A percentile compares a stretch with the other conserved stretches of the same genome.
Evolutionary conservation across 2,797 vertebrate species (phyloP).

Genomic region (Podargus strigoides): DNA sequence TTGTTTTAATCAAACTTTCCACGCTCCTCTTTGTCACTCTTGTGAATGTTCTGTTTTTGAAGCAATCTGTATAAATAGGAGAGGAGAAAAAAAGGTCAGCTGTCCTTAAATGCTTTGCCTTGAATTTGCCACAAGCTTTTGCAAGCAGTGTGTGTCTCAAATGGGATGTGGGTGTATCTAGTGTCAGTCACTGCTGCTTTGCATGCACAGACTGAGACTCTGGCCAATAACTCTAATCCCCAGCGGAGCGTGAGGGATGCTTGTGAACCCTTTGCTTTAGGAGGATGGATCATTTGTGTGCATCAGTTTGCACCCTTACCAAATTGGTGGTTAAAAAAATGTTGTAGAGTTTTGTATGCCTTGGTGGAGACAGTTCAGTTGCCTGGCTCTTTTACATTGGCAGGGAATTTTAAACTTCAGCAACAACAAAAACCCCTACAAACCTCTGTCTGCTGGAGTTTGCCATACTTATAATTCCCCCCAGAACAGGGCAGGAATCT

Average conservation of each 20-base stretch:
- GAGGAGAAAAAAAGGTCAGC: neutral
- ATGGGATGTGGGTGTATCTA: no score
- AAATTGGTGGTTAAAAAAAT: neutral
- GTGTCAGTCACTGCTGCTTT: neutral
- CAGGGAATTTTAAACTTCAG: neutral
- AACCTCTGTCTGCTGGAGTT: no score
- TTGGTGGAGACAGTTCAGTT: neutral
- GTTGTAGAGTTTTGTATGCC: neutral
- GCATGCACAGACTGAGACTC: rapidly evolving
- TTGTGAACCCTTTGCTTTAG: neutral
- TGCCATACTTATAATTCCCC: neutral
- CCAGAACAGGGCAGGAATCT: neutral
- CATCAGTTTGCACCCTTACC: neutral
- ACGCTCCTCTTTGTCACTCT: rapidly evolving
- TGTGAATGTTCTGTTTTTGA: neutral
- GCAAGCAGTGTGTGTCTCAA: neutral
- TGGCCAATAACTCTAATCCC: neutral
- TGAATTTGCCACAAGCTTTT: neutral
- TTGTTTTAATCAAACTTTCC: neutral
- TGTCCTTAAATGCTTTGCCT: neutral
- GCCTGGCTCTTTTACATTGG: neutral
- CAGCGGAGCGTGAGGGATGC: rapidly evolving
- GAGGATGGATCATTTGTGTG: neutral
- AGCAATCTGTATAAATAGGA: neutral
- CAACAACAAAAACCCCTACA: neutral